Evolutionary conservation across 1,140 invertebrate genomes (phyloP).

Genomic region (Pachyrhynchus sulphureomaculatus): DNA sequence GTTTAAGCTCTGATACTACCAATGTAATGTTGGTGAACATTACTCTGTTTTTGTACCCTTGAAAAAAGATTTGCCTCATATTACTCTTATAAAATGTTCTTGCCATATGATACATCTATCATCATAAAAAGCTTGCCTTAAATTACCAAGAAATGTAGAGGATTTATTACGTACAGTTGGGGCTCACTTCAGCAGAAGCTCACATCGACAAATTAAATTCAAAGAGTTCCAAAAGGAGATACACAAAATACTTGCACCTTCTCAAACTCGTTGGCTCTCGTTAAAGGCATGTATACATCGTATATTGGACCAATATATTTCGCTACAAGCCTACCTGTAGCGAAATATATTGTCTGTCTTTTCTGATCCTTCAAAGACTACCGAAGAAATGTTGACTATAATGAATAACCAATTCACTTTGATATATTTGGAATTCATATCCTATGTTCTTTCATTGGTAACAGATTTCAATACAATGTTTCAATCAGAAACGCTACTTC

Average conservation of each 20-base stretch:
- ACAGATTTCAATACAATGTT: too few relatives aligned
- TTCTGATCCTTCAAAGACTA: constrained; percentile 47
- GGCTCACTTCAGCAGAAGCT: constrained; percentile 46
- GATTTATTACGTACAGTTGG: too few relatives aligned
- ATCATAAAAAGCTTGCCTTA: constrained; percentile 11
- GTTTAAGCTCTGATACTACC: constrained; percentile 46
- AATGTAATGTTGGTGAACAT: constrained; percentile 47
- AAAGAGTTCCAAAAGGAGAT: constrained; percentile 46
- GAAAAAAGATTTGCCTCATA: neutral
- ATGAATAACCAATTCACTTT: too few relatives aligned
- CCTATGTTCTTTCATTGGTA: too few relatives aligned
- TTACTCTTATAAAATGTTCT: constrained; percentile 10
- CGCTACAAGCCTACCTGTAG: constrained; percentile 47
- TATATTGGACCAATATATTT: constrained; percentile 39
- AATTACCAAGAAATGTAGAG: too few relatives aligned
- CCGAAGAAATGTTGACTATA: constrained; percentile 42
- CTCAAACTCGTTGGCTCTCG: constrained; percentile 49
- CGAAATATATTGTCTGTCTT: constrained; percentile 37
- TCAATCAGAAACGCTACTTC: too few relatives aligned
- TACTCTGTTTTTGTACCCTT: constrained; percentile 36
- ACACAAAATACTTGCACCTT: constrained; percentile 47
- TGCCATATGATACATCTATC: constrained; percentile 12
- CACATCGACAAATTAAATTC: constrained; percentile 39
- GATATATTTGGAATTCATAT: too few relatives aligned
- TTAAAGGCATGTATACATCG: constrained; percentile 47